Evolutionary conservation across 2,888 invertebrate species (phyloP).

Genomic region (Dasysyrphus albostriatus): DNA sequence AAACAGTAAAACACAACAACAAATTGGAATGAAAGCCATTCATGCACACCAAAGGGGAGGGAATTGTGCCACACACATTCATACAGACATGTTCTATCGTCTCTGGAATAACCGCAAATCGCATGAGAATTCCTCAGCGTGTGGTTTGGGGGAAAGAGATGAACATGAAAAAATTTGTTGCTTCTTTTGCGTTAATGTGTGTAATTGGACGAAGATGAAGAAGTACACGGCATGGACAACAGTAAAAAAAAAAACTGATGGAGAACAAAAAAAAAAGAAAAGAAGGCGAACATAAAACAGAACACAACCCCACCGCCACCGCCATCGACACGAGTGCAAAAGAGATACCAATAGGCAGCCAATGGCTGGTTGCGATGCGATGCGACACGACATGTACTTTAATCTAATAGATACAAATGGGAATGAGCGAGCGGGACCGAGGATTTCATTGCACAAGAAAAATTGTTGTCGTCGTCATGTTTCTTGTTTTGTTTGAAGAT

Average conservation of each 20-base stretch:
- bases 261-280: conserved; percentile 41
- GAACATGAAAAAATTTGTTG: conserved; percentile 76
- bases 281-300: conserved; percentile 74
- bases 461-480: conserved; percentile 77
- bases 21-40: conserved; percentile 47
- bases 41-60: conserved; percentile 61
- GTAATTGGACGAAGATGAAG: conserved; percentile 75
- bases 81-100: conserved; percentile 9
- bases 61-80: conserved; percentile 55
- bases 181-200: conserved; percentile 76
- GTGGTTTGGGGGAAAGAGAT: conserved; percentile 73
- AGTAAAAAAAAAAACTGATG: conserved; percentile 53
- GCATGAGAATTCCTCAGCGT: conserved; percentile 47
- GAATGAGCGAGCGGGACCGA: conserved; percentile 81
- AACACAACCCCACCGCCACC: conserved; percentile 68
- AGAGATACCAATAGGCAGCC: conserved; percentile 72
- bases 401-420: conserved; percentile 84
- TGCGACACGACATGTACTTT: conserved; percentile 81
- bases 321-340: conserved; percentile 46
- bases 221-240: conserved; percentile 76
- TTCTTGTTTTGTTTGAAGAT: conserved; percentile 70
- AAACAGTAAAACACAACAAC: conserved; percentile 48
- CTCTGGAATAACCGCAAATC: conserved; percentile 49
- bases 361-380: conserved; percentile 74
- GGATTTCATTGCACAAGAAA: conserved; percentile 77